phyloP scores from a whole-genome alignment of 2,888 invertebrate species.

The Hedychridium roseum region DNA sequence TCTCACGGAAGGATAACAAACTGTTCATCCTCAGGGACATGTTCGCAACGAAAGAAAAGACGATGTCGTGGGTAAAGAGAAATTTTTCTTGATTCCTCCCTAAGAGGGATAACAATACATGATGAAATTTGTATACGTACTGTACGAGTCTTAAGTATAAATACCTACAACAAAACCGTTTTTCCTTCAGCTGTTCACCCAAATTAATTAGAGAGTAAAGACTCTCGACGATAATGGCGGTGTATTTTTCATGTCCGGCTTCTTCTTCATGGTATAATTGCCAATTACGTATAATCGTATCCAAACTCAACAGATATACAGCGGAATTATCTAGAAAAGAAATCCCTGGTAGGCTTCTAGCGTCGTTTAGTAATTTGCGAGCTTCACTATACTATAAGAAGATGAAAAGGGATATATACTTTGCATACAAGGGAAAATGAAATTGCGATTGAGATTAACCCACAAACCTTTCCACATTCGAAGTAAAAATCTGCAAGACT shows the following conservation, averaged over 20 bases:
- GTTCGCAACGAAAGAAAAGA: slow-evolving; percentile 30
- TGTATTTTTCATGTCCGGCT: slow-evolving; percentile 43
- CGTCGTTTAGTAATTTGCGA: slow-evolving; percentile 38
- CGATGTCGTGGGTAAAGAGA: slow-evolving; percentile 36
- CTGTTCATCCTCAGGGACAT: slow-evolving; percentile 46
- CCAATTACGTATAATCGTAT: slow-evolving; percentile 44
- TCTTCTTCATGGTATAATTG: slow-evolving; percentile 32
- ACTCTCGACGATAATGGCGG: slow-evolving; percentile 40
- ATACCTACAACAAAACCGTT: too few species aligned
- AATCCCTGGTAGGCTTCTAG: slow-evolving; percentile 29
- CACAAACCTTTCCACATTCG: slow-evolving; percentile 41
- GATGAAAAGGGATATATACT: slow-evolving; percentile 2
- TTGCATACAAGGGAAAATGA: neutral
- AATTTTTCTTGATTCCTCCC: slow-evolving; percentile 22
- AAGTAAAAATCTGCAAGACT: slow-evolving; percentile 55
- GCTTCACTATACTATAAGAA: slow-evolving; percentile 40
- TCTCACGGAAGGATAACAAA: slow-evolving; percentile 50
- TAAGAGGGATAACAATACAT: too few species aligned
- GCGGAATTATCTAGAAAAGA: slow-evolving; percentile 30
- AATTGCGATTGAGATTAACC: neutral
- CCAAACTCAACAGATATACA: slow-evolving; percentile 38
- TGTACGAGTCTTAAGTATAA: too few species aligned
- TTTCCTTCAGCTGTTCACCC: too few species aligned
- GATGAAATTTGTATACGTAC: too few species aligned
- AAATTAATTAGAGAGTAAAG: slow-evolving; percentile 46